A percentile compares a stretch with the other conserved stretches of the same genome.
Evolutionary conservation across 2,797 vertebrate genomes (phyloP).

Genomic region (Avahi laniger): DNA sequence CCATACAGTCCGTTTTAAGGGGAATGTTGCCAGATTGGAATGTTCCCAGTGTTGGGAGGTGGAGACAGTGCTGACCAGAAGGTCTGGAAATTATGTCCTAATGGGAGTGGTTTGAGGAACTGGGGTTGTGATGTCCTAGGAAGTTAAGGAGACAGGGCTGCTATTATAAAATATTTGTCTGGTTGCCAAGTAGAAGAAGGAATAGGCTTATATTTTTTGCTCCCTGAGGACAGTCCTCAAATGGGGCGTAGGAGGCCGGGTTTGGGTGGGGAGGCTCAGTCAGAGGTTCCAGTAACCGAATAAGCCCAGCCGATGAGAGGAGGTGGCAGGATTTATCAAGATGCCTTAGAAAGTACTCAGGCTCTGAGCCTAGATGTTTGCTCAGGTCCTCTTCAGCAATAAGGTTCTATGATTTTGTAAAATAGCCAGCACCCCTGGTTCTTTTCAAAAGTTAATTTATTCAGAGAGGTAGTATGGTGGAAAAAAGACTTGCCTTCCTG

Average conservation of each 20-base stretch:
- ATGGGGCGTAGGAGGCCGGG: background rate
- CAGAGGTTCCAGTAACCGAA: background rate
- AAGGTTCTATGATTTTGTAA: background rate
- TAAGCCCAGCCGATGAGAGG: background rate
- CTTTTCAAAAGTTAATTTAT: constrained; percentile 2
- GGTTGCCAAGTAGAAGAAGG: constrained; percentile 3
- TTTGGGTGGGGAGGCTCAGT: background rate
- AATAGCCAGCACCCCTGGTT: background rate
- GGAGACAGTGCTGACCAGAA: background rate
- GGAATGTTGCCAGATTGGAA: background rate
- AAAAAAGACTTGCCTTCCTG: background rate
- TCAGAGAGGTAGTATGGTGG: background rate
- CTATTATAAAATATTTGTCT: background rate
- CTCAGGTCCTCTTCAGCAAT: background rate
- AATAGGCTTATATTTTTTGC: background rate
- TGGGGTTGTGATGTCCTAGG: background rate
- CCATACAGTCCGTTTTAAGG: background rate
- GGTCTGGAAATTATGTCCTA: background rate
- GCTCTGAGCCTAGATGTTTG: background rate
- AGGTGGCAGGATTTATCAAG: background rate
- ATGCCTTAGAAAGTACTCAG: background rate
- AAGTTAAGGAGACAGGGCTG: background rate
- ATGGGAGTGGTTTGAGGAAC: background rate
- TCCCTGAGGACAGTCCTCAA: background rate
- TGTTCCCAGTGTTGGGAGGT: background rate